Percentiles rank a stretch among this genome's conserved stretches.
Evolutionary conservation across 2,888 invertebrate species (phyloP).

Genomic region (Yponomeuta plumbellus): DNA sequence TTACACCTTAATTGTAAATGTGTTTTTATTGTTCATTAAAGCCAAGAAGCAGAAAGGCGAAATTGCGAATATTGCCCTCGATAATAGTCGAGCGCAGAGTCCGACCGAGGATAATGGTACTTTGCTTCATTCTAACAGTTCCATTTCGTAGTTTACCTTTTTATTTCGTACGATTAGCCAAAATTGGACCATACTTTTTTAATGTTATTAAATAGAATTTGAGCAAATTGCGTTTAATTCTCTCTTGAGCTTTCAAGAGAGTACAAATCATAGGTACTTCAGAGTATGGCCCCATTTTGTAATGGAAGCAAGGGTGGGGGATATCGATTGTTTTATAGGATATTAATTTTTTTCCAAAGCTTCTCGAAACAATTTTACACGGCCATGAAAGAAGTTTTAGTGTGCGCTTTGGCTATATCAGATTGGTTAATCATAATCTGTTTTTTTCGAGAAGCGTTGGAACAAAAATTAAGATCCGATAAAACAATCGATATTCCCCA

Average conservation of each 20-base stretch:
- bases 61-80: constrained; percentile 52
- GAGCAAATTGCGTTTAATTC: too few relatives aligned
- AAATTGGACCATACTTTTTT: not conserved
- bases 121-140: constrained; percentile 27
- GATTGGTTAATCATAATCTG: not conserved
- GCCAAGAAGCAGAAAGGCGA: constrained; percentile 69
- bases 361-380: not conserved
- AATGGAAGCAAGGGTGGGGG: not conserved
- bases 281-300: not conserved
- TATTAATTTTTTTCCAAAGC: not conserved
- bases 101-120: constrained; percentile 57
- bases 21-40: constrained; percentile 56
- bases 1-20: constrained; percentile 13
- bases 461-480: too few relatives aligned
- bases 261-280: too few relatives aligned
- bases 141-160: not conserved
- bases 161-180: constrained; percentile 21
- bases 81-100: constrained; percentile 46
- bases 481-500: too few relatives aligned
- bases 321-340: not conserved
- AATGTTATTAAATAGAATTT: not conserved
- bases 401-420: not conserved
- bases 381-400: not conserved
- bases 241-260: too few relatives aligned
- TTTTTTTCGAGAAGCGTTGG: too few relatives aligned